Conservation (phyloP, 1,140 invertebrate species). For the Pentalonia nigronervosa region DNA sequence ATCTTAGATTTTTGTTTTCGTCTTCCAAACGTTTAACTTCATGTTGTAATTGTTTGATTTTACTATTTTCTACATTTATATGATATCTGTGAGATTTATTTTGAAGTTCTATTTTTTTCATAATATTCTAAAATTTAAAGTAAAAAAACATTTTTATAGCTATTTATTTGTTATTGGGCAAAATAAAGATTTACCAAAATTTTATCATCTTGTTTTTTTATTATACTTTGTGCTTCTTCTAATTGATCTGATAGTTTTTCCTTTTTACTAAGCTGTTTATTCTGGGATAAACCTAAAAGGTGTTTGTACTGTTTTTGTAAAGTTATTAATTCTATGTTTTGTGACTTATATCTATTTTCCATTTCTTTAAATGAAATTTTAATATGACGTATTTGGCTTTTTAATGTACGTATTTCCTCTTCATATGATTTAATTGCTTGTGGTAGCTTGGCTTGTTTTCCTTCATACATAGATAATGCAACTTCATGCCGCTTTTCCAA, state of each 20-base stretch:
- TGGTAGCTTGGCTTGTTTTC: slow-evolving; percentile 61
- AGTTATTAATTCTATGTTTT: slow-evolving; percentile 63
- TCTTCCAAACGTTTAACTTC: slow-evolving; percentile 27
- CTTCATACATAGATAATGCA: slow-evolving; percentile 70
- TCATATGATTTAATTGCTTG: slow-evolving; percentile 71
- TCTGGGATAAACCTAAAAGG: slow-evolving; percentile 73
- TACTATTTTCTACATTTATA: slow-evolving; percentile 72
- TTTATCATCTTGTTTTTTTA: slow-evolving; percentile 75
- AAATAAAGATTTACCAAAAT: slow-evolving; percentile 66
- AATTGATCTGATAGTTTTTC: slow-evolving; percentile 75
- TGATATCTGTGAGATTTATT: slow-evolving; percentile 78
- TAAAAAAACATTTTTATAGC: background rate
- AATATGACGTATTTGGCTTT: slow-evolving; percentile 70
- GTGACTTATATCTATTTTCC: slow-evolving; percentile 60
- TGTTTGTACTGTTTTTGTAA: slow-evolving; percentile 72
- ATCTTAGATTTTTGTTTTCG: background rate
- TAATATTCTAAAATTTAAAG: slow-evolving; percentile 26
- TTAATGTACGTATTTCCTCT: slow-evolving; percentile 77
- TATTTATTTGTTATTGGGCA: background rate
- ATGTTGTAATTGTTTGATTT: slow-evolving; percentile 73
- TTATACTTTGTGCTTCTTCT: slow-evolving; percentile 70
- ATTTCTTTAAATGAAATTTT: slow-evolving; percentile 59
- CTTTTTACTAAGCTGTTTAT: slow-evolving; percentile 75
- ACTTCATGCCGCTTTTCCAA: slow-evolving; percentile 79
- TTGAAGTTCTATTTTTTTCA: slow-evolving; percentile 73